These are phyloP conservation scores for Muscicapa adusta DNA, from an alignment of 2,113 vertebrate species.

Conservation along the genomic window DNA sequence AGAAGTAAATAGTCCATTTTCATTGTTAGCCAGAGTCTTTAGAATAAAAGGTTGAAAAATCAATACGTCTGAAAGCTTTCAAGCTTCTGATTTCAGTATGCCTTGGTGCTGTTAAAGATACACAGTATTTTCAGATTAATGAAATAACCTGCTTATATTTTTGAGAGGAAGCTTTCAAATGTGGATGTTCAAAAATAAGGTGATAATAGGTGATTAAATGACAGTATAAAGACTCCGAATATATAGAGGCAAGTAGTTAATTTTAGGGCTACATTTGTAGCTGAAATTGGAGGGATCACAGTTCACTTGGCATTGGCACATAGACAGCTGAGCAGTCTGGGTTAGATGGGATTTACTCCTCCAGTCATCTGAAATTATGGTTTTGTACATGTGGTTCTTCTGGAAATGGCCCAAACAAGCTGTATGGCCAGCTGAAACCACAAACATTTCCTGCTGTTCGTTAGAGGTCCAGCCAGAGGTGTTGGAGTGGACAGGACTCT, in stretches of 20 bases:
- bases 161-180: neutral
- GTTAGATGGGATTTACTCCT: neutral
- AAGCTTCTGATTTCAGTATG: neutral
- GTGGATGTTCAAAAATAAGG: neutral
- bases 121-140: neutral
- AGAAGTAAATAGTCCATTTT: neutral
- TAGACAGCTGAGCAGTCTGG: fast-evolving
- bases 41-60: neutral
- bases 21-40: neutral
- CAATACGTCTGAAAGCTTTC: neutral
- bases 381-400: neutral
- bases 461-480: neutral
- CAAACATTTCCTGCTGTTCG: neutral
- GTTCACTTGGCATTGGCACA: neutral
- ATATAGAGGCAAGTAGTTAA: neutral
- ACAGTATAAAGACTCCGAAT: neutral
- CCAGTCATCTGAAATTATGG: fast-evolving
- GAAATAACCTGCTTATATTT: neutral
- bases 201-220: neutral
- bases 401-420: fast-evolving
- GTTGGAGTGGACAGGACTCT: neutral
- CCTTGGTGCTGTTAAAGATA: neutral
- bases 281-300: fast-evolving
- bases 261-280: neutral
- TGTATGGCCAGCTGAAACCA: neutral